A percentile compares a stretch with the other conserved stretches of the same genome.
Conservation (phyloP, 2,797 vertebrate species). For the Streptopelia turtur region DNA sequence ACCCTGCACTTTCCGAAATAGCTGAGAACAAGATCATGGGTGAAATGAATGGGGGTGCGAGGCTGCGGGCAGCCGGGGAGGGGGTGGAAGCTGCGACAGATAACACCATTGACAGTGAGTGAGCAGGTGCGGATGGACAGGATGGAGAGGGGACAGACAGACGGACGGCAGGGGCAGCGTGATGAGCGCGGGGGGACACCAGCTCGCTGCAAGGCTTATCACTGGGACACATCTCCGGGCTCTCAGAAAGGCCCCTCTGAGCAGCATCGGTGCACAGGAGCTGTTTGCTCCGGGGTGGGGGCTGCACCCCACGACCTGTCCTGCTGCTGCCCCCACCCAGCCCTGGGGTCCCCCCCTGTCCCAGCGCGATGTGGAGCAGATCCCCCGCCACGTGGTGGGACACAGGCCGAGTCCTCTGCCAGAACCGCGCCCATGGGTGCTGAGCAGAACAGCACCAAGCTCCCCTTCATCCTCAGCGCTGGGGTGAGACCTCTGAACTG, state of each 20-base stretch:
- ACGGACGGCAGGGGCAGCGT: background rate
- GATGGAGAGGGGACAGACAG: constrained; percentile 3
- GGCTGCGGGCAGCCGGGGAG: background rate
- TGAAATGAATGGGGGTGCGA: constrained; percentile 39
- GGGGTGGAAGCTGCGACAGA: background rate
- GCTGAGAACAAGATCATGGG: constrained; percentile 63
- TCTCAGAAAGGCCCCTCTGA: background rate
- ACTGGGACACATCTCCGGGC: background rate
- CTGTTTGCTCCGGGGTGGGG: background rate
- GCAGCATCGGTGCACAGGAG: accelerated
- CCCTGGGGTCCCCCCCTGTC: background rate
- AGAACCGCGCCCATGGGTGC: accelerated
- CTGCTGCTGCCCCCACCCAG: background rate
- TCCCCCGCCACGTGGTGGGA: accelerated
- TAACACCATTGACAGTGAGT: background rate
- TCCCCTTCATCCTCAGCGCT: background rate
- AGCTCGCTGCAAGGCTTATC: constrained; percentile 46
- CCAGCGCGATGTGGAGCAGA: accelerated
- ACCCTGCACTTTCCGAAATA: background rate
- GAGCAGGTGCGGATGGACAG: constrained; percentile 10
- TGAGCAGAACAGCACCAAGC: too few relatives aligned
- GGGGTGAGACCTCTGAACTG: background rate
- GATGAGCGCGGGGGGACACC: background rate
- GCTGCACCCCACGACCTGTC: background rate
- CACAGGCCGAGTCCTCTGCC: background rate